Evolutionary conservation across 2,888 invertebrate genomes (phyloP).

Genomic region (Fragum whitleyi): DNA sequence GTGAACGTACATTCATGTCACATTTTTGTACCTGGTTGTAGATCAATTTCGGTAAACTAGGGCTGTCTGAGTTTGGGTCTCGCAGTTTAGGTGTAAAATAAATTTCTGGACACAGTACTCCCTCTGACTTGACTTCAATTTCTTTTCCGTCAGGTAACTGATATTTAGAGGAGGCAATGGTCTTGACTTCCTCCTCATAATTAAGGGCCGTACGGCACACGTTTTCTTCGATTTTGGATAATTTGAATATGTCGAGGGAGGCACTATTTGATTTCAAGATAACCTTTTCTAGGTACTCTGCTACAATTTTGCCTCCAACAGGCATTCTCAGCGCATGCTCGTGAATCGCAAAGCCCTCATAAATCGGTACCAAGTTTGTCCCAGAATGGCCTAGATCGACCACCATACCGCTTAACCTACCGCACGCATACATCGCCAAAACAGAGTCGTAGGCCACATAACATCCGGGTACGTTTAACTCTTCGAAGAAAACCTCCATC

Average conservation of each 20-base stretch:
- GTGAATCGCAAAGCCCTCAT: constrained; percentile 8
- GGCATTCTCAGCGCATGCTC: constrained; percentile 7
- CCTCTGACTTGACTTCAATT: background rate
- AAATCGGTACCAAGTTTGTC: constrained; percentile 17
- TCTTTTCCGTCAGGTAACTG: constrained; percentile 17
- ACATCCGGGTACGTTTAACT: constrained; percentile 99
- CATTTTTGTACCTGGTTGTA: background rate
- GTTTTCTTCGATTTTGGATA: constrained; percentile 11
- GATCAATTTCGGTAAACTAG: background rate
- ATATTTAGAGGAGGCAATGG: background rate
- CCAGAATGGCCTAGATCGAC: constrained; percentile 12
- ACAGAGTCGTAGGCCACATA: constrained; percentile 91
- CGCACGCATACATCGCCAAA: constrained; percentile 22
- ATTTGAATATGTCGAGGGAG: background rate
- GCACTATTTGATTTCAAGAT: background rate
- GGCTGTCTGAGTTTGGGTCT: background rate
- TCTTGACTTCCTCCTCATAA: constrained; percentile 1
- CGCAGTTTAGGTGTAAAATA: constrained; percentile 17
- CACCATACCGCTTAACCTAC: constrained; percentile 16
- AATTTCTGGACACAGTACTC: background rate
- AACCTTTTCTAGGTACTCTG: background rate
- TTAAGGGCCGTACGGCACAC: constrained; percentile 2
- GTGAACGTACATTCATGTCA: constrained; percentile 5
- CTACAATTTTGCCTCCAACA: background rate
- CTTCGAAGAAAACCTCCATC: constrained; percentile 99